Conservation (phyloP, 2,113 vertebrate species). For the Chascanopsetta lugubris region DNA sequence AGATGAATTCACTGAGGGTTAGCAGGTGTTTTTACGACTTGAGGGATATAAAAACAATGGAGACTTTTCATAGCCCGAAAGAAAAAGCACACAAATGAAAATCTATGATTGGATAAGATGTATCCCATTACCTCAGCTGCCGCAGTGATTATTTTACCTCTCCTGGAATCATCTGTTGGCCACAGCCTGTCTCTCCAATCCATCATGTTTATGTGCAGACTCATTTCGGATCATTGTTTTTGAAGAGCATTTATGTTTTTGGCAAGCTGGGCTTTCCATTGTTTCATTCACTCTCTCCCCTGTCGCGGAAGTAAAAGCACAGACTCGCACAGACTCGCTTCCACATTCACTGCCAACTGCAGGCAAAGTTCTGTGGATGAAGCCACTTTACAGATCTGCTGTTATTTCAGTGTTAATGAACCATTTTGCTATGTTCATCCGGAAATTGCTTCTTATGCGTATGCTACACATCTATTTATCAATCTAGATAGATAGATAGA, state of each 20-base stretch:
- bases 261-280: conserved; percentile 18
- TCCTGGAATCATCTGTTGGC: neutral
- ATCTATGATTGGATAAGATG: conserved; percentile 1
- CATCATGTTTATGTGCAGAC: conserved; percentile 6
- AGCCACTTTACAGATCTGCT: neutral
- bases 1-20: neutral
- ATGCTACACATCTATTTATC: too few relatives aligned
- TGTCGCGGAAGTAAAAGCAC: neutral
- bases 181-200: neutral
- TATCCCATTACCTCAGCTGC: conserved; percentile 9
- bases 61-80: too few relatives aligned
- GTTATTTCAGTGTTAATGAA: conserved; percentile 11
- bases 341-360: neutral
- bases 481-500: neutral
- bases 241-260: conserved; percentile 6
- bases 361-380: neutral
- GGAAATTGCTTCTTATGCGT: neutral
- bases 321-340: neutral
- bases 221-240: conserved; percentile 9
- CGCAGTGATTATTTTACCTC: neutral
- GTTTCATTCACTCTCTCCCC: conserved; percentile 6
- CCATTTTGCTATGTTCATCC: conserved; percentile 13
- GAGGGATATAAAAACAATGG: rapidly evolving
- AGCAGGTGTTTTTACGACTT: neutral
- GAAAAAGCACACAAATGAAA: too few relatives aligned